phyloP scores from a whole-genome alignment of 2,797 vertebrate genomes.

The Labeo calbasu region DNA sequence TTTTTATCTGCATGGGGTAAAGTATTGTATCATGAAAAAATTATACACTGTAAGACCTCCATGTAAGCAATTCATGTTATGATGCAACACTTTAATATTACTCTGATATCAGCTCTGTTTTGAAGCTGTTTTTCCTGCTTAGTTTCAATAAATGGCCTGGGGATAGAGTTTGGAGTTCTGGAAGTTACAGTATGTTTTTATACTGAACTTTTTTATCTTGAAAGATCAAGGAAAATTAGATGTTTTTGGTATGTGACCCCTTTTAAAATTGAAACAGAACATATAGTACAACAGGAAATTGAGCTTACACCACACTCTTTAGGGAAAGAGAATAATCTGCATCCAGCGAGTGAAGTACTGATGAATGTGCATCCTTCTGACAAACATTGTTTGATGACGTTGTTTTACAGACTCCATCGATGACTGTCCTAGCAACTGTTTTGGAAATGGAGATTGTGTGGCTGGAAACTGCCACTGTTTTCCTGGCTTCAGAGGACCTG shows the following conservation, averaged over 20 bases:
- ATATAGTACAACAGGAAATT: background rate
- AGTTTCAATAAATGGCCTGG: background rate
- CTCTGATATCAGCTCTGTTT: slow-evolving; percentile 1
- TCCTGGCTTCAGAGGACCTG: slow-evolving; percentile 93
- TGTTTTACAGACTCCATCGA: slow-evolving; percentile 90
- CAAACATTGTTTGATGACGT: slow-evolving; percentile 59
- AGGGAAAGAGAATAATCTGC: background rate
- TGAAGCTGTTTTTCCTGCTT: background rate
- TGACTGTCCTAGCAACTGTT: slow-evolving; percentile 98
- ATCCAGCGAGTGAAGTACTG: background rate
- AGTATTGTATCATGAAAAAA: background rate
- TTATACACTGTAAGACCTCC: background rate
- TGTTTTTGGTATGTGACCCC: background rate
- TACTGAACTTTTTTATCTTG: background rate
- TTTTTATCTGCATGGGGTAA: background rate
- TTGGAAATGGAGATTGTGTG: slow-evolving; percentile 95
- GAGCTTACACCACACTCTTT: background rate
- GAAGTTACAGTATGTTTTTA: background rate
- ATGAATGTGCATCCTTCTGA: slow-evolving; percentile 24
- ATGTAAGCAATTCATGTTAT: background rate
- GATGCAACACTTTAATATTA: background rate
- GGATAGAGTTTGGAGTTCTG: background rate
- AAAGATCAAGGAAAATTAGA: background rate
- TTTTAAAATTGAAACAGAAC: background rate
- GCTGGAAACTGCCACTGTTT: slow-evolving; percentile 96